Evolutionary conservation across 1,140 invertebrate genomes (phyloP).

Genomic region (Calephelis nemesis): DNA sequence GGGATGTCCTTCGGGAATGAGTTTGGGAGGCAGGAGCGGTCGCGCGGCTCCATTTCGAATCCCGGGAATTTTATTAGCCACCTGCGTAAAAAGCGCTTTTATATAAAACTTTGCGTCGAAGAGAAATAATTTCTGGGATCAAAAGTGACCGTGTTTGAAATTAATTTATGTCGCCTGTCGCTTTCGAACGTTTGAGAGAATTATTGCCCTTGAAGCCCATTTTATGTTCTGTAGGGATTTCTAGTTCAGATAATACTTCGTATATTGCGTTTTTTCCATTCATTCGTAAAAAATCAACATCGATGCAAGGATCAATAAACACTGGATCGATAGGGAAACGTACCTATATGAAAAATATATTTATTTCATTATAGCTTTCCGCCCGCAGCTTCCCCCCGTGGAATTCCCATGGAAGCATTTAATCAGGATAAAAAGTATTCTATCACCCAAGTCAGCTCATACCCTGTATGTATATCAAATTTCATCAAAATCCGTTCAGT

Average conservation of each 20-base stretch:
- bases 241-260: not conserved
- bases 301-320: no score
- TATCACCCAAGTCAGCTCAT: no score
- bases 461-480: no score
- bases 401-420: no score
- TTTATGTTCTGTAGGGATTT: not conserved
- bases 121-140: conserved; percentile 13
- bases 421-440: no score
- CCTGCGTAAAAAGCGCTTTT: conserved; percentile 75
- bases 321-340: no score
- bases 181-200: not conserved
- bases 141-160: not conserved
- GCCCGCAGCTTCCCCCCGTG: no score
- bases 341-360: no score
- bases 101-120: conserved; percentile 16
- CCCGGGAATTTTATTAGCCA: conserved; percentile 86
- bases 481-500: no score
- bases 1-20: conserved; percentile 89
- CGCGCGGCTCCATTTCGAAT: conserved; percentile 88
- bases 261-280: not conserved
- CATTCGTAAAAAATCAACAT: not conserved
- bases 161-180: conserved; percentile 3
- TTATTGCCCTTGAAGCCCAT: not conserved
- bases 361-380: no score
- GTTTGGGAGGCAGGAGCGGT: conserved; percentile 89